These are phyloP conservation scores for Papilio xuthus DNA, from an alignment of 1,140 invertebrate species.

Conservation along the genomic window DNA sequence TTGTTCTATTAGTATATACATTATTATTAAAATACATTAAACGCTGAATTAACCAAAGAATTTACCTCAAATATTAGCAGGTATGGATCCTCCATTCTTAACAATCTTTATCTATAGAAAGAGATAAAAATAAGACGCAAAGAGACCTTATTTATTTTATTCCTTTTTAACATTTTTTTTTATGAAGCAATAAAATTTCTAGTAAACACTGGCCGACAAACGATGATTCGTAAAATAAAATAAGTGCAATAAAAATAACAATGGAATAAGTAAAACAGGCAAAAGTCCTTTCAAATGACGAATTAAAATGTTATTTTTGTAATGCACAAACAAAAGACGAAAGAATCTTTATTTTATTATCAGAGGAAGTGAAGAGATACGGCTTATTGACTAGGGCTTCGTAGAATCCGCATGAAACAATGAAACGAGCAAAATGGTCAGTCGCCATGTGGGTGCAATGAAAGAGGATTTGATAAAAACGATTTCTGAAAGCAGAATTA, in stretches of 20 bases:
- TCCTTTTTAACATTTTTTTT: conserved; percentile 28
- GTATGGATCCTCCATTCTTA: not conserved
- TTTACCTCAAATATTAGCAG: not conserved
- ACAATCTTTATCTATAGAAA: not conserved
- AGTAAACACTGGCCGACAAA: conserved; percentile 46
- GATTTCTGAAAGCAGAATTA: not conserved
- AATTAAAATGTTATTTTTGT: conserved; percentile 72
- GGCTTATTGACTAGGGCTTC: conserved; percentile 61
- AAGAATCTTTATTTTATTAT: conserved; percentile 73
- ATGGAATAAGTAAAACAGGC: conserved; percentile 45
- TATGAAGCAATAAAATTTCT: conserved; percentile 33
- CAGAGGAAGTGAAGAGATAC: conserved; percentile 75
- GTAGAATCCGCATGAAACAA: conserved; percentile 67
- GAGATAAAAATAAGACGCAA: not conserved
- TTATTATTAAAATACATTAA: not conserved
- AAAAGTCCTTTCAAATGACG: conserved; percentile 61
- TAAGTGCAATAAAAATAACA: conserved; percentile 68
- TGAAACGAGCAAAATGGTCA: conserved; percentile 51
- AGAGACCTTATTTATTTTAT: conserved; percentile 31
- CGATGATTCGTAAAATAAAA: conserved; percentile 53
- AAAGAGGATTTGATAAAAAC: conserved; percentile 21
- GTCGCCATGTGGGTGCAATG: conserved; percentile 56
- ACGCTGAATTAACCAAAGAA: not conserved
- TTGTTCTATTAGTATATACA: no score
- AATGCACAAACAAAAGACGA: conserved; percentile 66